These are phyloP conservation scores for Eremophila alpestris DNA, from an alignment of 2,797 vertebrate species.

Conservation along the genomic window DNA sequence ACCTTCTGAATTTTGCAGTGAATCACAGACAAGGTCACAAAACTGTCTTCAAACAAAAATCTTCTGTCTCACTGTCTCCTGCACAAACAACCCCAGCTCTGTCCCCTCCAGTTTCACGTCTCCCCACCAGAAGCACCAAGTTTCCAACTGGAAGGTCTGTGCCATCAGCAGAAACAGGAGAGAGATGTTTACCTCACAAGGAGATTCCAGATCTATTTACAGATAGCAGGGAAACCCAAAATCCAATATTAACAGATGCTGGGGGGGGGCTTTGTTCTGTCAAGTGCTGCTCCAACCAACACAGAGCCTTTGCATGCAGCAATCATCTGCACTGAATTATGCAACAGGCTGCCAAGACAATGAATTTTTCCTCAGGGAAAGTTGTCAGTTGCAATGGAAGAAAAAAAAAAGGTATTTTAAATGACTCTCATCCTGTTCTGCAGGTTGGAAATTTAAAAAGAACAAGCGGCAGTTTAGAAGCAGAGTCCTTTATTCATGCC, in stretches of 20 bases:
- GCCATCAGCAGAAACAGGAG: not conserved
- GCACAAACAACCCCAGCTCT: not conserved
- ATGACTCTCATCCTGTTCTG: not conserved
- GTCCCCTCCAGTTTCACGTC: not conserved
- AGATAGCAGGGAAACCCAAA: not conserved
- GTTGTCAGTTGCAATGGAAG: not conserved
- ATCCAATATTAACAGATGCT: not conserved
- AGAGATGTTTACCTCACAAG: not conserved
- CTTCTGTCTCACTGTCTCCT: accelerated
- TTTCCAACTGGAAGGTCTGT: not conserved
- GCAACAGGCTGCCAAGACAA: not conserved
- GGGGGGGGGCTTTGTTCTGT: not conserved
- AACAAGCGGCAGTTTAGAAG: not conserved
- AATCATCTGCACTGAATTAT: not conserved
- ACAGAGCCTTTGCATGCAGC: not conserved
- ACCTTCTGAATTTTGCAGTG: not conserved
- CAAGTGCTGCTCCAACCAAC: not conserved
- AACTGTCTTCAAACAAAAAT: too few relatives aligned
- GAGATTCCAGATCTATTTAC: not conserved
- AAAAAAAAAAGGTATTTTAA: not conserved
- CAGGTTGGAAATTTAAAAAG: not conserved
- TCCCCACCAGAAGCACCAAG: not conserved
- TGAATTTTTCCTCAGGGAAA: not conserved
- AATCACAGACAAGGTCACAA: not conserved
- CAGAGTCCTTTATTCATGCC: not conserved